Evolutionary conservation across 2,113 vertebrate species (phyloP), one percentile per base, ranked within the genome.

Genomic region (Accipiter cooperii): DNA sequence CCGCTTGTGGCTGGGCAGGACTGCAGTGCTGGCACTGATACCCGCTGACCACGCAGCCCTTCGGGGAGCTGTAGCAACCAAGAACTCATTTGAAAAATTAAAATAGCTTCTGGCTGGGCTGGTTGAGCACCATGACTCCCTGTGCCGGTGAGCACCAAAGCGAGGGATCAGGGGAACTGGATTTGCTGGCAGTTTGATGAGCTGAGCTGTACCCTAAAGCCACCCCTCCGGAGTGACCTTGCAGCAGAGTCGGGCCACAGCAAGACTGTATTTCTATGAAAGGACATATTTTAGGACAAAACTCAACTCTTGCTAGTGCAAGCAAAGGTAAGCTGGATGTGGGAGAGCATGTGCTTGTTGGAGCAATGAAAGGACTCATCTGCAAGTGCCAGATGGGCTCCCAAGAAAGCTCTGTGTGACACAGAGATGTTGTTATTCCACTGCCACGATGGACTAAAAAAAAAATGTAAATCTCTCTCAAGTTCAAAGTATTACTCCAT

Each of bases 141-240:
- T 0, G 0, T 42, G 58, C 51, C 2, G 0, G 55, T 18, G 31
- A 74, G 68, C 76, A 65, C 49, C 0, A 0, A 51, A 36, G 73
- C 0, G 0, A 78, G 64, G 40, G 46, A 51, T 49, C 0, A 3
- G 47, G 29, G 16, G 54, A 89, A 24, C 22, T 29, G 60, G 54
- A 42, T 78, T 66, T 88, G 73, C 51, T 2, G 4, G 31, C 0
- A 10, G 14, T 84, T 75, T 16, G 54, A 12, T 63, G 46, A 31
- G 14, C 9, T 3, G n/a, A 90, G 55, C 63, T 2, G 3, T 42
- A 51, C 26, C 69, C 57, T 33, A 68, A 38, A 83, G 85, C 29
- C 40, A 7, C 29, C 33, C 81, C 64, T 44, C 2, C 33, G 54
- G 63, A 0, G 1, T 34, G 54, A 71, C 78, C 70, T 18, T 44